phyloP scores from a whole-genome alignment of 2,888 invertebrate species.

The Bombylius major region DNA sequence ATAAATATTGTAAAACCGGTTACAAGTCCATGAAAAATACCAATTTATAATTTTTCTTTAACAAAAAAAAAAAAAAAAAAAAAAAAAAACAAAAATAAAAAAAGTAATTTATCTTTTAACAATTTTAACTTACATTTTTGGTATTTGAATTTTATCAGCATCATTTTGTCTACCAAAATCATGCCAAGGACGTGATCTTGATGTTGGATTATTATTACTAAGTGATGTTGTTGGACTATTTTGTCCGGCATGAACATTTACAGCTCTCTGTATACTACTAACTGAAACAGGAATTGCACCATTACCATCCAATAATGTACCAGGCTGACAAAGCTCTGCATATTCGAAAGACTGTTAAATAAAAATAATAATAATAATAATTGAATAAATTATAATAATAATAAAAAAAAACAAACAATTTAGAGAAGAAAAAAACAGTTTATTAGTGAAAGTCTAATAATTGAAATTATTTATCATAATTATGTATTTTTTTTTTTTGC shows the following conservation, averaged over 20 bases:
- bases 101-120: no score
- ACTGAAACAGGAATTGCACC: constrained; percentile 42
- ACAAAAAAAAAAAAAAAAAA: no score
- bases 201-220: constrained; percentile 48
- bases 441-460: not conserved
- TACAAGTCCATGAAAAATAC: no score
- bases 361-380: constrained; percentile 3
- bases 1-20: no score
- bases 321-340: constrained; percentile 73
- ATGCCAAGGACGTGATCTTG: constrained; percentile 81
- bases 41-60: no score
- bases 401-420: not conserved
- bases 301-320: constrained; percentile 40
- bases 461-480: no score
- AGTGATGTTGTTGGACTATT: constrained; percentile 38
- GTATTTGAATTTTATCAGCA: constrained; percentile 93
- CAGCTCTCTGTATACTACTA: constrained; percentile 41
- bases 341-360: constrained; percentile 76
- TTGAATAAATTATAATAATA: not conserved
- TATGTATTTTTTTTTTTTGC: no score
- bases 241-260: constrained; percentile 39
- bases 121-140: constrained; percentile 76
- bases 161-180: constrained; percentile 90
- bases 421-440: not conserved
- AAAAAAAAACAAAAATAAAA: no score